Evolutionary conservation across 2,797 vertebrate genomes (phyloP), one percentile per base, ranked within the genome.

Genomic region (Neoniphon sammara): DNA sequence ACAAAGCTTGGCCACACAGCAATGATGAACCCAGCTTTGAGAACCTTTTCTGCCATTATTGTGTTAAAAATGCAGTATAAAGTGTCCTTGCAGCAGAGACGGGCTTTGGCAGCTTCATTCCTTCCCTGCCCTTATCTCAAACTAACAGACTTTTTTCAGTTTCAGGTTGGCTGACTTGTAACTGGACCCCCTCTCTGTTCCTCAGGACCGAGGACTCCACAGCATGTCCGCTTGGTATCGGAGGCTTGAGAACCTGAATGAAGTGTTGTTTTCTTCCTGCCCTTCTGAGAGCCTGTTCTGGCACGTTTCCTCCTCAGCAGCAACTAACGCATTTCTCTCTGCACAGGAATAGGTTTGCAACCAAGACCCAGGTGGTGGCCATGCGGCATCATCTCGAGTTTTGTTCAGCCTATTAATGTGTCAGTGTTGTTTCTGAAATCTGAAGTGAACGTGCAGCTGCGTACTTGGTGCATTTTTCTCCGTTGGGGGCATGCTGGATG

Each of bases 211-310:
- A 44, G 55, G 60, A 58, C 34, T 62, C 18, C 23, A 11, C 20
- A 36, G 55, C 76, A 78, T 85, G 80, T 83, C 92, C 91, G 91
- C 91, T 95, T 92, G 88, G 90, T 91, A 87, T 90, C 72, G 27
- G 49, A 61, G 57, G 66, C 67, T 58, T 47, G 47, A 44, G 46
- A 44, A 42, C 30, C 59, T 27, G 36, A 62, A 18, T n/a, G 23
- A 56, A 46, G 31, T 46, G 46, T 65, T 47, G 30, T 66, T 64
- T 15, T 17, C 14, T 36, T 65, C 59, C 7, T 65, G 20, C 56
- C 47, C 39, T 42, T 54, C 42, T 69, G 34, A 7, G 52, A 64
- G 50, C 55, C 61, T 42, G 20, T 14, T 61, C 42, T 53, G 27
- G 44, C 61, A 55, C 60, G 17, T 73, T 61, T 66, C 11, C 47